A percentile compares a stretch with the other conserved stretches of the same genome.
Evolutionary conservation across 2,888 invertebrate genomes (phyloP).

Genomic region (Tortricodes alternella): DNA sequence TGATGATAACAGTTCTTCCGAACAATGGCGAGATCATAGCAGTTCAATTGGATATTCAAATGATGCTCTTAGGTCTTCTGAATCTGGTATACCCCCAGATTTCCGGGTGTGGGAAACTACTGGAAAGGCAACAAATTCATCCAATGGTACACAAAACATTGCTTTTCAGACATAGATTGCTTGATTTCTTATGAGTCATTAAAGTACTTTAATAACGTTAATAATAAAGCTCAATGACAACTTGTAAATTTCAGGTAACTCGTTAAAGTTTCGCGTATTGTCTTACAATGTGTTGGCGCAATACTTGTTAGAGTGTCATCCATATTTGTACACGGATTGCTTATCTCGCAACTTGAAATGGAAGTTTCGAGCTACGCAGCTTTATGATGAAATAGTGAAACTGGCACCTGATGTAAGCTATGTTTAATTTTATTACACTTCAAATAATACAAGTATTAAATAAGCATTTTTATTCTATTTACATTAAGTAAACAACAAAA

Average conservation of each 20-base stretch:
- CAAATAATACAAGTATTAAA: too few species aligned
- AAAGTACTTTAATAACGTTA: too few species aligned
- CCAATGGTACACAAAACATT: too few species aligned
- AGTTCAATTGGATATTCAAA: constrained; percentile 35
- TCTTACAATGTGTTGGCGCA: constrained; percentile 96
- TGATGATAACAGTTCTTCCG: constrained; percentile 37
- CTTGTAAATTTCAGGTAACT: constrained; percentile 59
- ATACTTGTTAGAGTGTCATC: constrained; percentile 88
- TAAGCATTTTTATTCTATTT: too few species aligned
- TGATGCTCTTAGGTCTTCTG: constrained; percentile 24
- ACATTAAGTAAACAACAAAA: too few species aligned
- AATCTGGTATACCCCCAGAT: constrained; percentile 45
- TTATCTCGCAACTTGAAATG: constrained; percentile 84
- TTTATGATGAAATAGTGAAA: constrained; percentile 73
- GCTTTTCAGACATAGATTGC: too few species aligned
- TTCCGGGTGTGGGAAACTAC: constrained; percentile 66
- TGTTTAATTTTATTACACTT: too few species aligned
- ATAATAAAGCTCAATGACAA: too few species aligned
- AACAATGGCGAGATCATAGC: constrained; percentile 26
- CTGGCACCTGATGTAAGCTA: constrained; percentile 76
- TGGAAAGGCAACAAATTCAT: constrained; percentile 37
- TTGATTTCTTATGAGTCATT: too few species aligned
- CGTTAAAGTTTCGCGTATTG: constrained; percentile 85
- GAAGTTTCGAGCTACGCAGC: constrained; percentile 83
- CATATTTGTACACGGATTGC: constrained; percentile 87